phyloP scores from a whole-genome alignment of 2,888 invertebrate genomes.

The Unio delphinus region DNA sequence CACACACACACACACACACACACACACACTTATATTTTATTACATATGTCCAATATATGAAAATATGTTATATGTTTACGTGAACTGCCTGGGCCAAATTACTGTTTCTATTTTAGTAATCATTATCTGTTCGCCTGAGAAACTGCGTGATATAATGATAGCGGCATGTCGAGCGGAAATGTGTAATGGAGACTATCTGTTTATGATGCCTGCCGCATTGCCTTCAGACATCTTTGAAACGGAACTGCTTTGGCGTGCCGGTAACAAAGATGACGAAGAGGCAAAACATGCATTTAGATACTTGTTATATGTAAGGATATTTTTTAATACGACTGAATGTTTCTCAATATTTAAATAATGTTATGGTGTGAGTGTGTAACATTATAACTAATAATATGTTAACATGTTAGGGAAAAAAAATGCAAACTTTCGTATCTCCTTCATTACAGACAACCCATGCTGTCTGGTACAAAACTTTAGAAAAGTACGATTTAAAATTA shows the following conservation, averaged over 20 bases:
- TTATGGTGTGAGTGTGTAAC: too few relatives aligned
- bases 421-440: too few relatives aligned
- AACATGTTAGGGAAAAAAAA: too few relatives aligned
- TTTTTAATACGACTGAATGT: background rate
- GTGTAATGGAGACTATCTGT: conserved; percentile 50
- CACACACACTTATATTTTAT: too few relatives aligned
- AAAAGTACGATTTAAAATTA: too few relatives aligned
- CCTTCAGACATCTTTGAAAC: conserved; percentile 4
- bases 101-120: conserved; percentile 35
- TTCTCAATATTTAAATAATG: background rate
- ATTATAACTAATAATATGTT: too few relatives aligned
- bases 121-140: conserved; percentile 32
- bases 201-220: conserved; percentile 12
- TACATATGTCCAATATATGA: too few relatives aligned
- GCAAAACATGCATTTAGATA: conserved; percentile 31
- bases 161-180: conserved; percentile 37
- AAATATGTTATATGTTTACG: too few relatives aligned
- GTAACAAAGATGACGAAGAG: conserved; percentile 20
- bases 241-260: conserved; percentile 17
- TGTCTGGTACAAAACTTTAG: too few relatives aligned
- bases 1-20: too few relatives aligned
- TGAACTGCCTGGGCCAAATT: background rate
- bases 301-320: conserved; percentile 27
- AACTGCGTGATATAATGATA: conserved; percentile 35
- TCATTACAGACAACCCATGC: too few relatives aligned